phyloP scores from a whole-genome alignment of 2,888 invertebrate species.

The Troides aeacus region DNA sequence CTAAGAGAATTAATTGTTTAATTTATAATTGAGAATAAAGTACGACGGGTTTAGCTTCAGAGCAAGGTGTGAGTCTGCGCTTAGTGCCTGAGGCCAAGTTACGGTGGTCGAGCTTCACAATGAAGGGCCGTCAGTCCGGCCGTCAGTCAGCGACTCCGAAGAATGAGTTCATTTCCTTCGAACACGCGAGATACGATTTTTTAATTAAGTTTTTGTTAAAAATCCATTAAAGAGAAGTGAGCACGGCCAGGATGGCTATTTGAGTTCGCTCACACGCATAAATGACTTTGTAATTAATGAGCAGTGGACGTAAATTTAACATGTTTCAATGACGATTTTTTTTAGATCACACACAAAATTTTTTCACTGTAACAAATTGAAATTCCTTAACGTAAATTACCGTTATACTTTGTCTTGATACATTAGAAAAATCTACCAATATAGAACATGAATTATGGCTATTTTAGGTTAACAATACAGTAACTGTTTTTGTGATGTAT shows the following conservation, averaged over 20 bases:
- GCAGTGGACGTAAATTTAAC: constrained; percentile 51
- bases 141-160: constrained; percentile 74
- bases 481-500: too few relatives aligned
- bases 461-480: too few relatives aligned
- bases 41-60: constrained; percentile 16
- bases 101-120: constrained; percentile 62
- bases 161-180: constrained; percentile 80
- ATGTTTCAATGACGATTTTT: constrained; percentile 57
- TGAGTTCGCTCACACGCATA: constrained; percentile 58
- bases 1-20: constrained; percentile 21
- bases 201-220: constrained; percentile 80
- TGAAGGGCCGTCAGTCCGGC: constrained; percentile 70
- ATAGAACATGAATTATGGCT: background rate
- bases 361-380: constrained; percentile 54
- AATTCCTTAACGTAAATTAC: constrained; percentile 38
- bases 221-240: constrained; percentile 74
- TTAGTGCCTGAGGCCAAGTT: constrained; percentile 45
- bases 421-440: background rate
- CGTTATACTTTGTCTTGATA: background rate
- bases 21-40: constrained; percentile 16
- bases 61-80: constrained; percentile 30
- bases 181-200: constrained; percentile 76
- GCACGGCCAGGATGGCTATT: constrained; percentile 55
- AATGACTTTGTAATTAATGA: constrained; percentile 74
- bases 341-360: constrained; percentile 49